phyloP scores from a whole-genome alignment of 2,113 vertebrate genomes.

The Calyptommatus sinebrachiatus region DNA sequence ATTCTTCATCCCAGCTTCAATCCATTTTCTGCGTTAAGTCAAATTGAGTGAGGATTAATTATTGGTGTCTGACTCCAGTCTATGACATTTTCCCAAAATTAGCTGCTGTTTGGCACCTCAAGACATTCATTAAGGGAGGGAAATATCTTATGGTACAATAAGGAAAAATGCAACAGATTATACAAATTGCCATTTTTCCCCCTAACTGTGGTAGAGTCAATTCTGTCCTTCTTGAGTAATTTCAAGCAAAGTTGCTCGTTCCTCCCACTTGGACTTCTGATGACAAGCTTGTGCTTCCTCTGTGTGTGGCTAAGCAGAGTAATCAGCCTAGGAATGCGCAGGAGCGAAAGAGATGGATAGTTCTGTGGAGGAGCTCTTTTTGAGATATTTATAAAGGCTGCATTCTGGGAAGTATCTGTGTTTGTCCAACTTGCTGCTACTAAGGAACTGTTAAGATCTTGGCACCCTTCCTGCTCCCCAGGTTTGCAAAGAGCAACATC shows the following conservation, averaged over 20 bases:
- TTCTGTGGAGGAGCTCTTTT: background rate
- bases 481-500: conserved; percentile 95
- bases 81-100: background rate
- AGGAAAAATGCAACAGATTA: background rate
- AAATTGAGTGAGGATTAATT: too few species aligned
- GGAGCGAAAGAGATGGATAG: background rate
- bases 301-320: background rate
- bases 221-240: background rate
- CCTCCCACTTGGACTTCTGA: background rate
- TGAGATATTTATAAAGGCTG: background rate
- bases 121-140: background rate
- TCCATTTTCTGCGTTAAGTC: too few species aligned
- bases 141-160: background rate
- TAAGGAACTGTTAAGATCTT: background rate
- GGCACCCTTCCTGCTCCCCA: conserved; percentile 15
- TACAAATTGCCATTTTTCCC: background rate
- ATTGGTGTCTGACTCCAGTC: background rate
- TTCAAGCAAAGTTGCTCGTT: background rate
- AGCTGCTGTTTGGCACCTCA: background rate
- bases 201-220: background rate
- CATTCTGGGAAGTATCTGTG: background rate
- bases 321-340: background rate
- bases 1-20: too few species aligned
- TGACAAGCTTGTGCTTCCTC: background rate
- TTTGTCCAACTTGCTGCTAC: background rate